phyloP scores from a whole-genome alignment of 1,140 invertebrate species.

The Oryctes rhinoceros region DNA sequence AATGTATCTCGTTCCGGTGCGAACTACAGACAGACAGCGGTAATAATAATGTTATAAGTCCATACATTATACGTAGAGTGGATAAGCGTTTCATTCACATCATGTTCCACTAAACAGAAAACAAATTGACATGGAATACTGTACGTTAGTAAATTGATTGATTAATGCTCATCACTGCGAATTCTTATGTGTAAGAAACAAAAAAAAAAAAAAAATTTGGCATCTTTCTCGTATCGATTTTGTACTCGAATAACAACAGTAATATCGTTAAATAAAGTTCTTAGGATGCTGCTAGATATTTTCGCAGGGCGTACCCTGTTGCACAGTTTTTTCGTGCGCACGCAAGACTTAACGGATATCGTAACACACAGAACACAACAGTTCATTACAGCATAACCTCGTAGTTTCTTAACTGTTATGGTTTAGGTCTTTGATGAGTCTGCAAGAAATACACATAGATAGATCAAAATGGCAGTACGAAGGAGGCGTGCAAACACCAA shows the following conservation, averaged over 20 bases:
- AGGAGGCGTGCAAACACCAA: neutral
- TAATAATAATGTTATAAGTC: too few species aligned
- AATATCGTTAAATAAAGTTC: neutral
- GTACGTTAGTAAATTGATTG: slow-evolving; percentile 21
- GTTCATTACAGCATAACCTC: slow-evolving; percentile 30
- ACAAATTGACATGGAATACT: slow-evolving; percentile 20
- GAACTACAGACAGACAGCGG: too few species aligned
- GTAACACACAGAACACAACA: slow-evolving; percentile 11
- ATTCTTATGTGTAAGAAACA: neutral
- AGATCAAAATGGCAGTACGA: neutral
- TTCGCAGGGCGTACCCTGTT: neutral
- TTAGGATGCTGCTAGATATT: slow-evolving; percentile 17
- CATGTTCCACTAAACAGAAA: neutral
- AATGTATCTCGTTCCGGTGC: too few species aligned
- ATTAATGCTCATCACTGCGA: neutral
- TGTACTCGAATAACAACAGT: slow-evolving; percentile 17
- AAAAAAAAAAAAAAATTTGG: slow-evolving; percentile 7
- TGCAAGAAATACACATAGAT: slow-evolving; percentile 30
- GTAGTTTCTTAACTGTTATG: slow-evolving; percentile 36
- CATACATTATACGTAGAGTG: too few species aligned
- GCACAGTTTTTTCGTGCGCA: neutral
- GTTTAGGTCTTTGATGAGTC: slow-evolving; percentile 37
- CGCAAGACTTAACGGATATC: slow-evolving; percentile 24
- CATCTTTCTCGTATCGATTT: slow-evolving; percentile 20
- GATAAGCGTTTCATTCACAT: slow-evolving; percentile 1